Base-by-base conservation (phyloP, 2,797 vertebrate genomes). In the Peromyscus melanophrys region DNA sequence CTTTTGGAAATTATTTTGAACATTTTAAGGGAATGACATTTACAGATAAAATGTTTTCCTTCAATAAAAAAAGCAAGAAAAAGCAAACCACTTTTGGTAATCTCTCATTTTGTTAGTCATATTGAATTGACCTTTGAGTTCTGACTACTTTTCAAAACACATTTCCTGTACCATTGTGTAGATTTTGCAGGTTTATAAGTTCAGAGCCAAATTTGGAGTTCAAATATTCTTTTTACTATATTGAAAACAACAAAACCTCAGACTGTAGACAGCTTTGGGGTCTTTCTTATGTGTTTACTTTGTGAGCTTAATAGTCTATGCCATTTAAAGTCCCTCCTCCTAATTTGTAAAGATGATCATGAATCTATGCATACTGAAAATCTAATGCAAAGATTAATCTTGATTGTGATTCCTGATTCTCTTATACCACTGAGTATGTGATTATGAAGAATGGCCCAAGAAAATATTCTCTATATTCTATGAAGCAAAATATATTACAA, bases 61-160 rank as follows among this genome's bases (percentile, higher is more conserved):
- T 94, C 43, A 90, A 89, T 93, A 82, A 89, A 87, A 69, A 46
- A 21, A 31, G 25, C 19, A 61, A 40, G 49, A 61, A 93, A 93
- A 94, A 78, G 46, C 86, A 95, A 95, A 80, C 37, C 75, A 91
- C 12, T 94, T 86, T 80, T 82, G 85, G 49, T 93, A 96, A 91
- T 96, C 78, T 94, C 75, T 94, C 69, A 96, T 95, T 97, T 97
- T 92, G 67, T 87, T 96, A 93, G 85, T 85, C 94, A 96, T 92
- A 92, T n/a, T 97, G 55, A 95, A 88, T 82, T 97, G 93, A 96
- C 71, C 76, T 97, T 97, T 91, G 94, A 92, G 94, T 95, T 91
- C 67, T 94, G 59, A 94, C 49, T 93, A 63, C 34, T 96, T 97
- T 97, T 96, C 73, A 90, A 82, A 96, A 96, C 29, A 9, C 85